These are phyloP conservation scores for Melospiza melodia DNA, from an alignment of 2,113 vertebrate species.

Conservation along the genomic window DNA sequence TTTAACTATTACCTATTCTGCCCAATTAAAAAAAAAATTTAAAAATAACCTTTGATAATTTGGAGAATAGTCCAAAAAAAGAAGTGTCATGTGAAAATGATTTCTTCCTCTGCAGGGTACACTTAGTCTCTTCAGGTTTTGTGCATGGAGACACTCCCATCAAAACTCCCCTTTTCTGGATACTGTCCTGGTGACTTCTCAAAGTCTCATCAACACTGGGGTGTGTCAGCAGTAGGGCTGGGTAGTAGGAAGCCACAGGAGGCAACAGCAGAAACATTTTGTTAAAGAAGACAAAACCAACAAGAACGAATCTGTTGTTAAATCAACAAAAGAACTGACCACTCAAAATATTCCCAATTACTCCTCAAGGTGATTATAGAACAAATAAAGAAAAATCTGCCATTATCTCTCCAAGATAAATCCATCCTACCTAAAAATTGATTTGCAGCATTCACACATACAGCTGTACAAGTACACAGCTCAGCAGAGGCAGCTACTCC, in stretches of 20 bases:
- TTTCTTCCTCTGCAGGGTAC: not conserved
- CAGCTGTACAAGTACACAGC: not conserved
- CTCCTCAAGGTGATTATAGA: not conserved
- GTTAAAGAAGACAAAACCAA: not conserved
- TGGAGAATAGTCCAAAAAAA: not conserved
- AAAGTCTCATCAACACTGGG: not conserved
- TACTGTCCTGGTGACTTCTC: not conserved
- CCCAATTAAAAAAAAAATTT: not conserved
- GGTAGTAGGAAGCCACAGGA: not conserved
- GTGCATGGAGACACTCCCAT: not conserved
- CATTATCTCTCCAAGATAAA: not conserved
- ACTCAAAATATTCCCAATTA: not conserved
- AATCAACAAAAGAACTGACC: not conserved
- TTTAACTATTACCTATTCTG: not conserved
- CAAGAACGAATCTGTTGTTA: accelerated
- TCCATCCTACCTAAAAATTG: not conserved
- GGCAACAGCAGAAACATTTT: not conserved
- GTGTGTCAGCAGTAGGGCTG: not conserved
- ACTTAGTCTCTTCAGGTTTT: not conserved
- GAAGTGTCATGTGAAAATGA: not conserved
- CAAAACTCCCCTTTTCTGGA: not conserved
- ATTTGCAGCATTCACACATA: not conserved
- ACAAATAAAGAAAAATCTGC: not conserved
- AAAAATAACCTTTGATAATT: not conserved
- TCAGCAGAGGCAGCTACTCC: not conserved